Evolutionary conservation across 1,140 invertebrate genomes (phyloP).

Genomic region (Camponotus pennsylvanicus): DNA sequence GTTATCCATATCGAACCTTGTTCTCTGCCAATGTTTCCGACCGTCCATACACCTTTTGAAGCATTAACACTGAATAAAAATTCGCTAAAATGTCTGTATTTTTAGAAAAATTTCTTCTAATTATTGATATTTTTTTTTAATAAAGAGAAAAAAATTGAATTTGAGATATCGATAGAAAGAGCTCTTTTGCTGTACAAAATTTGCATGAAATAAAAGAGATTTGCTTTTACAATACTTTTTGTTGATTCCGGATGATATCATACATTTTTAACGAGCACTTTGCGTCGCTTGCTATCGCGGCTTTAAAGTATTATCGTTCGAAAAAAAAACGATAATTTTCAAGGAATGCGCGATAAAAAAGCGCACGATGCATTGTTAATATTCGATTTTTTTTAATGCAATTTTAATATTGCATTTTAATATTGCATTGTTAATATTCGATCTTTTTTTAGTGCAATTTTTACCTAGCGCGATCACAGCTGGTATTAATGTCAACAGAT

Average conservation of each 20-base stretch:
- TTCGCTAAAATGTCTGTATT: neutral
- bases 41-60: conserved; percentile 93
- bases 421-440: neutral
- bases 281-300: neutral
- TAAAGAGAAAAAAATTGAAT: too few relatives aligned
- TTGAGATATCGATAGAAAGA: too few relatives aligned
- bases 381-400: neutral
- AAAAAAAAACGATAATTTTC: neutral
- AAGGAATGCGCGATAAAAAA: conserved; percentile 22
- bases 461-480: conserved; percentile 92
- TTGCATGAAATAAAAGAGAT: neutral
- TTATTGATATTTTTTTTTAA: neutral
- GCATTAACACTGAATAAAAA: conserved; percentile 5
- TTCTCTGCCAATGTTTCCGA: conserved; percentile 96
- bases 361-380: neutral
- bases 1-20: conserved; percentile 90
- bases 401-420: too few relatives aligned
- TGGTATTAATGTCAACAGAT: conserved; percentile 91
- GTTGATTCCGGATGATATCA: neutral
- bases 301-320: conserved; percentile 7
- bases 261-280: neutral
- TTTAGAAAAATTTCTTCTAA: neutral
- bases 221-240: neutral
- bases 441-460: conserved; percentile 33
- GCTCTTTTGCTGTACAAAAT: neutral